Percentiles rank a stretch among this genome's conserved stretches.
Conservation (phyloP, 53 echinoderm and acorn worm genomes). For the Crossaster papposus region DNA sequence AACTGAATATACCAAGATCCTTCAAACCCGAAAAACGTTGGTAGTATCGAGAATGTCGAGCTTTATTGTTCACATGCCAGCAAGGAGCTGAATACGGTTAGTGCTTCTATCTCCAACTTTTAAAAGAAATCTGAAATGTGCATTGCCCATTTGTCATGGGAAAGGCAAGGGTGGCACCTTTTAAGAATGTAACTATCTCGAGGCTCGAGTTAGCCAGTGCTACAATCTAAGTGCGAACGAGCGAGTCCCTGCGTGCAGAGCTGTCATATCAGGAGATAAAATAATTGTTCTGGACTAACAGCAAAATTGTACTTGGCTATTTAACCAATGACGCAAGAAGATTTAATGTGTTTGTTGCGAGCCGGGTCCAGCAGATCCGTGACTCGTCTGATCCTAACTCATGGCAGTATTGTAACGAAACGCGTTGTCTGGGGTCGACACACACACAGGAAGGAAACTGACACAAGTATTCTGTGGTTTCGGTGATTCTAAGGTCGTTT, state of each 20-base stretch:
- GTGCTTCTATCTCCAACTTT: neutral
- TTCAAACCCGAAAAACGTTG: neutral
- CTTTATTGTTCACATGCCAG: neutral
- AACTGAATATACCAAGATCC: no score
- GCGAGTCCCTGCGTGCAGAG: slow-evolving; percentile 57
- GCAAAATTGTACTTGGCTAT: slow-evolving; percentile 66
- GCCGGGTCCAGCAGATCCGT: slow-evolving; percentile 62
- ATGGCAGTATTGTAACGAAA: no score
- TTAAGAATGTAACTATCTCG: slow-evolving; percentile 57
- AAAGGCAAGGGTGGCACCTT: slow-evolving; percentile 68
- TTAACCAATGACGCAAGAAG: slow-evolving; percentile 57
- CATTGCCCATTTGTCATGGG: slow-evolving; percentile 65
- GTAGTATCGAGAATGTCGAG: neutral
- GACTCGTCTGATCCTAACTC: slow-evolving; percentile 31
- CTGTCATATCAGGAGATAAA: slow-evolving; percentile 46
- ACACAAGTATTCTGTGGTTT: no score
- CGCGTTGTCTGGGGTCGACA: no score
- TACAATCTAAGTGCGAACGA: slow-evolving; percentile 65
- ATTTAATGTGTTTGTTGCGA: slow-evolving; percentile 71
- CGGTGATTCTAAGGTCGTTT: no score
- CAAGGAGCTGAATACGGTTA: neutral
- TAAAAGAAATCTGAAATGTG: slow-evolving; percentile 30
- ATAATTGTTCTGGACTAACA: slow-evolving; percentile 72
- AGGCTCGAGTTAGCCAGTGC: slow-evolving; percentile 68
- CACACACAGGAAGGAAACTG: no score